Evolutionary conservation across 2,797 vertebrate species (phyloP).

Genomic region (Alfaro cultratus): DNA sequence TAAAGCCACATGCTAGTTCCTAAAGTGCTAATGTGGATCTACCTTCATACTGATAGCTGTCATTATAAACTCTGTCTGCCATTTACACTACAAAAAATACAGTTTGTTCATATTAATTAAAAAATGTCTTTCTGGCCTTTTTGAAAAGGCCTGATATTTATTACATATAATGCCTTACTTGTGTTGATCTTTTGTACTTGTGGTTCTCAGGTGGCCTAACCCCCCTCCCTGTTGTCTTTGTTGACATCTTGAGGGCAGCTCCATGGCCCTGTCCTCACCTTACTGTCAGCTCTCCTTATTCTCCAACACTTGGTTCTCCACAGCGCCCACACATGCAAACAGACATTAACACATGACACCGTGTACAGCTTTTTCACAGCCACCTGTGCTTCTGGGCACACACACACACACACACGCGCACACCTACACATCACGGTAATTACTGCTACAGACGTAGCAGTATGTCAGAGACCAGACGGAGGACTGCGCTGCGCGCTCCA

Average conservation of each 20-base stretch:
- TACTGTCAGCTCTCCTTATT: conserved; percentile 65
- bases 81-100: background rate
- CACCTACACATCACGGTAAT: conserved; percentile 25
- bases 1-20: background rate
- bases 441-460: conserved; percentile 64
- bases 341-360: conserved; percentile 40
- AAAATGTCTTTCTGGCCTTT: background rate
- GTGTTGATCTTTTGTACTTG: conserved; percentile 35
- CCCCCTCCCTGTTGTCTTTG: background rate
- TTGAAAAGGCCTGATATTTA: background rate
- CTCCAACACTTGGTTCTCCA: conserved; percentile 34
- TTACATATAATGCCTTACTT: background rate
- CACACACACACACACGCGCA: background rate
- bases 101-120: background rate
- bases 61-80: background rate
- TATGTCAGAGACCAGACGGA: conserved; percentile 62
- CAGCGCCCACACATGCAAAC: conserved; percentile 13
- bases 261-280: conserved; percentile 45
- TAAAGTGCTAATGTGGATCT: background rate
- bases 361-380: conserved; percentile 11
- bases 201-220: conserved; percentile 13
- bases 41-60: background rate
- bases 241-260: conserved; percentile 28
- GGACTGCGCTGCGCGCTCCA: conserved; percentile 28
- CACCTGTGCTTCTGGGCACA: conserved; percentile 43